Percentiles rank a stretch among this genome's conserved stretches.
These are phyloP conservation scores for Euwallacea similis DNA, from an alignment of 1,140 invertebrate species.

Conservation along the genomic window DNA sequence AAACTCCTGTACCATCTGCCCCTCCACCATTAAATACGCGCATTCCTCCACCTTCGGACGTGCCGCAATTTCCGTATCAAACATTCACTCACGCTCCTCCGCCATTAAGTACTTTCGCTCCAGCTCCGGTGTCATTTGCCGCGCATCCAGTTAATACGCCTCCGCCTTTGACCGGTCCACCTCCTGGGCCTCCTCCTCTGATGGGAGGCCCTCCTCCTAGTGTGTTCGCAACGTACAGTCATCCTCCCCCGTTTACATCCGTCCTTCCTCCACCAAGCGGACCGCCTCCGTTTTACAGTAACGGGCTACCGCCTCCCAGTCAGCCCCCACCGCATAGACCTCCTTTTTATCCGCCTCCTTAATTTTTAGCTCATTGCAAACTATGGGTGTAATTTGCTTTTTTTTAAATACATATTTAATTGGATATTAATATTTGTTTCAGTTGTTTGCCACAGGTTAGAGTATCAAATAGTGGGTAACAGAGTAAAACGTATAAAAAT, in stretches of 20 bases:
- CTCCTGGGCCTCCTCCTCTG: slow-evolving; percentile 51
- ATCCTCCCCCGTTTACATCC: slow-evolving; percentile 45
- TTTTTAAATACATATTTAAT: no score
- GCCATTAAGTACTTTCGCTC: slow-evolving; percentile 29
- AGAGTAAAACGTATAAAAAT: no score
- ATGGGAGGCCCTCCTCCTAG: slow-evolving; percentile 50
- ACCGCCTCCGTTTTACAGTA: slow-evolving; percentile 28
- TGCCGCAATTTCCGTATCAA: slow-evolving; percentile 51
- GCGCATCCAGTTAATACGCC: slow-evolving; percentile 39
- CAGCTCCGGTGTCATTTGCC: slow-evolving; percentile 23
- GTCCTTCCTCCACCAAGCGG: slow-evolving; percentile 43
- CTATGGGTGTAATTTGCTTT: no score
- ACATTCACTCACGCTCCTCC: slow-evolving; percentile 54
- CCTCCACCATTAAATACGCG: slow-evolving; percentile 50
- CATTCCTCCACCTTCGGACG: slow-evolving; percentile 53
- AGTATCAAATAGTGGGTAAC: no score
- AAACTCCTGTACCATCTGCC: slow-evolving; percentile 24
- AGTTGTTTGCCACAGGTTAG: no score
- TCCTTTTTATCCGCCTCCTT: slow-evolving; percentile 5
- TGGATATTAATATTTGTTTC: no score
- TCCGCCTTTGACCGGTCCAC: slow-evolving; percentile 44
- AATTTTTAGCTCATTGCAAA: background rate
- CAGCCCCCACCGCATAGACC: slow-evolving; percentile 1
- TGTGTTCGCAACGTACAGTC: slow-evolving; percentile 47
- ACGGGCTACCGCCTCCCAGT: slow-evolving; percentile 23